Evolutionary conservation across 2,888 invertebrate species (phyloP).

Genomic region (Dyspetes luteomarginatus): DNA sequence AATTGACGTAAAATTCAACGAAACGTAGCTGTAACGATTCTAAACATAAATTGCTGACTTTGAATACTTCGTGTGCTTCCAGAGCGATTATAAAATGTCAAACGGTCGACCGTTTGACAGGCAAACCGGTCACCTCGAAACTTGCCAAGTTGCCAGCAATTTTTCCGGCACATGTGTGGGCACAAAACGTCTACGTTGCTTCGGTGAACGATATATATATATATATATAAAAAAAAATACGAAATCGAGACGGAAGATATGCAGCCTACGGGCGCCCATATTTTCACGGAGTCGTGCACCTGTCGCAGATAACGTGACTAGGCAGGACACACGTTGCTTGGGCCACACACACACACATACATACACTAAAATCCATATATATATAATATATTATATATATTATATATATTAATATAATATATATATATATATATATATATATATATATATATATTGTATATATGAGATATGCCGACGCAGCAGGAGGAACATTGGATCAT

Average conservation of each 20-base stretch:
- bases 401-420: too few species aligned
- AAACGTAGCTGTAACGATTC: background rate
- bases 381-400: too few species aligned
- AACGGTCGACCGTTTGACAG: background rate
- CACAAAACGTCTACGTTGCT: constrained; percentile 35
- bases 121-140: constrained; percentile 15
- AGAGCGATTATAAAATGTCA: constrained; percentile 18
- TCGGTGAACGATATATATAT: constrained; percentile 11
- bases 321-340: constrained; percentile 55
- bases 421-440: too few species aligned
- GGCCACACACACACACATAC: constrained; percentile 12
- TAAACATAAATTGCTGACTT: background rate
- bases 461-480: constrained; percentile 13
- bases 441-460: too few species aligned
- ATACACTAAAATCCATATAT: background rate
- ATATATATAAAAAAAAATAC: constrained; percentile 25
- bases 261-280: constrained; percentile 69
- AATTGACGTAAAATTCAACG: background rate
- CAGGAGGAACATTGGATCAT: constrained; percentile 43
- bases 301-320: constrained; percentile 69
- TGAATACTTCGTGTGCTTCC: background rate
- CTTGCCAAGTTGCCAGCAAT: constrained; percentile 5
- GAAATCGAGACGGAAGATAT: constrained; percentile 58
- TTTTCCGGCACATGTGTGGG: background rate
- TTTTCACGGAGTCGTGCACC: constrained; percentile 72